A percentile compares a stretch with the other conserved stretches of the same genome.
These are phyloP conservation scores for Oreortyx pictus DNA, from an alignment of 2,797 vertebrate species.

Conservation along the genomic window DNA sequence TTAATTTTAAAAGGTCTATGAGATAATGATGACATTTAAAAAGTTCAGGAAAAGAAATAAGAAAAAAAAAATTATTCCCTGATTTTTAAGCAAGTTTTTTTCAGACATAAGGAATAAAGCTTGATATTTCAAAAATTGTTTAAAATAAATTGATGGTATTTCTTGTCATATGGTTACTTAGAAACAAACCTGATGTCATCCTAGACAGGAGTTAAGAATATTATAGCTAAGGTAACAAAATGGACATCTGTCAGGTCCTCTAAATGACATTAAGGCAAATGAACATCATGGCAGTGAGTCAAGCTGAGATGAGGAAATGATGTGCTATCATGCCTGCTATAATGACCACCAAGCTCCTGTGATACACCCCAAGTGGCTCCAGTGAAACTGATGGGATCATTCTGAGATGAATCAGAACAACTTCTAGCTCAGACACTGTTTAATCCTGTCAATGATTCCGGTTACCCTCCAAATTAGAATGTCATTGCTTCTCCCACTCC, in stretches of 20 bases:
- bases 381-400: not conserved
- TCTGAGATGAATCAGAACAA: not conserved
- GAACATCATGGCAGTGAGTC: not conserved
- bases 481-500: not conserved
- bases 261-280: not conserved
- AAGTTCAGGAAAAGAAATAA: not conserved
- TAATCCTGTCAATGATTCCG: not conserved
- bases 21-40: not conserved
- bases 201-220: not conserved
- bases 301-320: not conserved
- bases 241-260: not conserved
- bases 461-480: not conserved
- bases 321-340: not conserved
- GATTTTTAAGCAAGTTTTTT: not conserved
- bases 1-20: not conserved
- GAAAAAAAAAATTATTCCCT: not conserved
- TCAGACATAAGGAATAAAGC: not conserved
- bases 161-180: not conserved
- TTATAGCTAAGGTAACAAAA: not conserved
- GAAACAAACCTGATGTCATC: not conserved
- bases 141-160: not conserved
- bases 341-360: not conserved
- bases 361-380: not conserved
- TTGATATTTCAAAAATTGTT: not conserved
- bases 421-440: not conserved